Evolutionary conservation across 2,797 vertebrate genomes (phyloP), one percentile per base, ranked within the genome.

Genomic region (Crenichthys baileyi): DNA sequence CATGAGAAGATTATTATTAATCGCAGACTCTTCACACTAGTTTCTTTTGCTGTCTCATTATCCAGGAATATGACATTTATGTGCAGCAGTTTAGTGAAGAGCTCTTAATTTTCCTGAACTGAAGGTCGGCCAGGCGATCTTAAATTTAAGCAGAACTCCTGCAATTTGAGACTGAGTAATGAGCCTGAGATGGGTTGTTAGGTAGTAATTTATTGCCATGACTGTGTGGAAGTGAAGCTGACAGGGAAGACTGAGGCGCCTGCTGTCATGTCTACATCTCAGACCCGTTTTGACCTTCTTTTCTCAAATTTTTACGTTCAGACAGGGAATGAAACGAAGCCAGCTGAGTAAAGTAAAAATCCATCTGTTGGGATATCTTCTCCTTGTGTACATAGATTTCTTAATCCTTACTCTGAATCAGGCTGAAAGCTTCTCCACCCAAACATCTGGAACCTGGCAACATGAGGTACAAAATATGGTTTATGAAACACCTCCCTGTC

Each of bases 401-500:
- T 73, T 72, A 29, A 70, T 77, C 48, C 73, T 78, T 70, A n/a
- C 41, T 77, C 41, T 80, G 70, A 77, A 73, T 86, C 72, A 73
- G 70, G 50, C 75, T 78, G 58, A 36, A 60, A 63, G 26, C 72
- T 29, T 48, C 82, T 80, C 79, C 81, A 72, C 61, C 77, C 73
- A 58, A 76, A 58, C 88, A 88, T 79, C 83, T 82, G 82, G 72
- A 78, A 83, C 79, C 81, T 90, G 89, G 86, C 61, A 82, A 81
- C 60, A 44, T 0, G 41, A 77, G 67, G 73, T 72, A 56, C 44
- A 80, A 70, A 79, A 79, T 87, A 60, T 85, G 53, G 80, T 78
- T 89, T 89, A 91, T 91, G 88, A 90, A 91, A 91, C 89, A 90
- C 85, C 89, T 88, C 84, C 88, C 61, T n/a, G 73, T 85, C 76